Conservation (phyloP, 1,140 invertebrate species). For the Oryzaephilus surinamensis region DNA sequence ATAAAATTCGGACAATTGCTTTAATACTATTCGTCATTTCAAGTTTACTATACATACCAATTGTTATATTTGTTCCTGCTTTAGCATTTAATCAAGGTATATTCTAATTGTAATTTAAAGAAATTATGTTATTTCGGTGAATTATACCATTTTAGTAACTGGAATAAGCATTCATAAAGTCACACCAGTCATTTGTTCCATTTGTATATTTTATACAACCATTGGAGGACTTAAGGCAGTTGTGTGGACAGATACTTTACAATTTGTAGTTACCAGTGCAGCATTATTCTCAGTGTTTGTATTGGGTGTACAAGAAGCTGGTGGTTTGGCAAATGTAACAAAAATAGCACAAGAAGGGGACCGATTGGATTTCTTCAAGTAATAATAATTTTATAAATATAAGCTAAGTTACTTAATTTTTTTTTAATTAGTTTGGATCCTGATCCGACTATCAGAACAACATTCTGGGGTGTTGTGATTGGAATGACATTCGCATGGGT, state of each 20-base stretch:
- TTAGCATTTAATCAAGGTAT: slow-evolving; percentile 50
- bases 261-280: slow-evolving; percentile 30
- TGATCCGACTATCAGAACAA: slow-evolving; percentile 43
- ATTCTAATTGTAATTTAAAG: slow-evolving; percentile 7
- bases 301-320: slow-evolving; percentile 50
- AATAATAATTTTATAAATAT: slow-evolving; percentile 14
- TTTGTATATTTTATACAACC: slow-evolving; percentile 71
- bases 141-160: slow-evolving; percentile 46
- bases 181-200: slow-evolving; percentile 54
- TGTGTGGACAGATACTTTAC: slow-evolving; percentile 61
- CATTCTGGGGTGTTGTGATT: slow-evolving; percentile 46
- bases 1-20: slow-evolving; percentile 40
- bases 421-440: slow-evolving; percentile 46
- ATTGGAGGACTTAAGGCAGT: slow-evolving; percentile 66
- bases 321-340: slow-evolving; percentile 46
- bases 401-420: slow-evolving; percentile 3
- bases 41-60: slow-evolving; percentile 46
- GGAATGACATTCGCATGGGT: slow-evolving; percentile 48
- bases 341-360: slow-evolving; percentile 40
- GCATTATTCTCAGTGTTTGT: slow-evolving; percentile 53
- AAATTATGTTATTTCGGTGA: background rate
- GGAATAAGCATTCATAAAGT: slow-evolving; percentile 51
- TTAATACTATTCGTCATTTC: slow-evolving; percentile 55
- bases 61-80: slow-evolving; percentile 52
- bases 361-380: slow-evolving; percentile 21